These are phyloP conservation scores for Brachyistius frenatus DNA, from an alignment of 2,113 vertebrate genomes.

Conservation along the genomic window DNA sequence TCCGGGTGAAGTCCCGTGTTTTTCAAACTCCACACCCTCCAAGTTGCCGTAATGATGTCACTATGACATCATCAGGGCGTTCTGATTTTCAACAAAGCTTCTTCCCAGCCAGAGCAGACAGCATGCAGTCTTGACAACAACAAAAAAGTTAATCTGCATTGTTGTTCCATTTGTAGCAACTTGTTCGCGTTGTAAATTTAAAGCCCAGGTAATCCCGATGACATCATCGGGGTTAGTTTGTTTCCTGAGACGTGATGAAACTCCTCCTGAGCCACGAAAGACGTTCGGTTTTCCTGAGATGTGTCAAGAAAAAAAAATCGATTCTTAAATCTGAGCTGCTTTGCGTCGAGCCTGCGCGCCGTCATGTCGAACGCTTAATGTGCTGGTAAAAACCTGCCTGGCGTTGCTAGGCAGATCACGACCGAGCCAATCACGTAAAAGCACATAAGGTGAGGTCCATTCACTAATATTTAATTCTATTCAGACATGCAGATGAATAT, in stretches of 20 bases:
- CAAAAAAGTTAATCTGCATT: background rate
- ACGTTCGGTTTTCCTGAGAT: background rate
- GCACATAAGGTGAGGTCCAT: conserved; percentile 52
- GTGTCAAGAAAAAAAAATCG: background rate
- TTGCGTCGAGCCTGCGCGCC: background rate
- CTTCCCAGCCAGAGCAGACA: background rate
- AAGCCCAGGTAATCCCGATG: no score
- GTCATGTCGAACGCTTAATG: no score
- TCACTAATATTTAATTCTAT: conserved; percentile 70
- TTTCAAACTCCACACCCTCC: background rate
- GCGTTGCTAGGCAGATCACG: conserved; percentile 58
- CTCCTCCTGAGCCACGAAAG: no score
- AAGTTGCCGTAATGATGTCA: background rate
- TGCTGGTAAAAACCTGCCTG: background rate
- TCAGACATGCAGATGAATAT: conserved; percentile 71
- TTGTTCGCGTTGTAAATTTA: no score
- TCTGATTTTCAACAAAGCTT: background rate
- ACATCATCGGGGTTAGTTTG: background rate
- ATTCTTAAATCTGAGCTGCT: background rate
- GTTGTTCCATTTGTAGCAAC: background rate
- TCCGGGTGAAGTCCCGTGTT: background rate
- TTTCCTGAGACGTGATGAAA: background rate
- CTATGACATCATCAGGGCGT: background rate
- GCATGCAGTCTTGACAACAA: background rate
- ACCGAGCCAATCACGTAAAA: conserved; percentile 30